These are phyloP conservation scores for Chouioia cunea DNA, from an alignment of 2,888 invertebrate genomes.

Conservation along the genomic window DNA sequence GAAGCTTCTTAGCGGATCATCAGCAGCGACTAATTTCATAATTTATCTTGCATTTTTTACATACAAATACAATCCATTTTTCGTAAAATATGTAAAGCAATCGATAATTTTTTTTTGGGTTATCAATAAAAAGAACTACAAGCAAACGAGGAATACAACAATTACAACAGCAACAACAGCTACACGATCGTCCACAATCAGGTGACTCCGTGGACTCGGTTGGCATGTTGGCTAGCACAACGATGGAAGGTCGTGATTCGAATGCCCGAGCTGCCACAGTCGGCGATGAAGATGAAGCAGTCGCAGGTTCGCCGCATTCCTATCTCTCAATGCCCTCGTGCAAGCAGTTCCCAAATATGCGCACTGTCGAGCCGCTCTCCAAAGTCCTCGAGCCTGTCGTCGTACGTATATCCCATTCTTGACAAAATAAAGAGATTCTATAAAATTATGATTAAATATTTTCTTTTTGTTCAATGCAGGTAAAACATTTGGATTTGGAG, in stretches of 20 bases:
- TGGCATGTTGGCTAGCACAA: no score
- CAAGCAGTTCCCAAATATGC: conserved; percentile 86
- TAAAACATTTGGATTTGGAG: conserved; percentile 61
- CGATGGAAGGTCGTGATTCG: no score
- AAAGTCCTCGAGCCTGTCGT: conserved; percentile 84
- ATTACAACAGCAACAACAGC: no score
- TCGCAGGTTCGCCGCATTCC: conserved; percentile 74
- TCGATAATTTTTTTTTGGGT: no score
- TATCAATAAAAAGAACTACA: no score
- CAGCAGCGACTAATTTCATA: no score
- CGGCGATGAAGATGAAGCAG: conserved; percentile 49
- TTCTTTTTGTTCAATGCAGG: conserved; percentile 48
- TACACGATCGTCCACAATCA: conserved; percentile 53
- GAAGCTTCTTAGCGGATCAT: no score
- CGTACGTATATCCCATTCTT: conserved; percentile 68
- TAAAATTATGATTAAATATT: not conserved
- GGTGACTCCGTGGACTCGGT: conserved; percentile 56
- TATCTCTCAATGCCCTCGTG: conserved; percentile 90
- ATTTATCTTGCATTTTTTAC: no score
- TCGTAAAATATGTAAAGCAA: no score
- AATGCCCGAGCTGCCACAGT: no score
- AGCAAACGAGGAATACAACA: no score
- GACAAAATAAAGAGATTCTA: not conserved
- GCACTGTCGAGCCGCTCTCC: conserved; percentile 81
- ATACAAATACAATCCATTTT: no score